Base-by-base conservation (phyloP, 2,888 invertebrate genomes). In the Rutpela maculata region DNA sequence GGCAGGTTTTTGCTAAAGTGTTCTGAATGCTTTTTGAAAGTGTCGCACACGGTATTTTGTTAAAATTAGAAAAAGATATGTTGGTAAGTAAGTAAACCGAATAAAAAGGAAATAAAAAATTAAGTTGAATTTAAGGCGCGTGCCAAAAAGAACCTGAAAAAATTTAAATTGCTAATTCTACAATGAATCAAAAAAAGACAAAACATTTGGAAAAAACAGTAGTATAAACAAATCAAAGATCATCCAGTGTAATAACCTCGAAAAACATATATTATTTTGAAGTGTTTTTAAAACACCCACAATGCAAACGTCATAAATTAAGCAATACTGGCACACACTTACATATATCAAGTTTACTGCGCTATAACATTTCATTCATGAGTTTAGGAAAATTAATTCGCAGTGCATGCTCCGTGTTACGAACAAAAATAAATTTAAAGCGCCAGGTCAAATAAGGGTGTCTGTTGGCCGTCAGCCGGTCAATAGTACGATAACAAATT, bases 301-400 rank as follows among this genome's bases (percentile, higher is more conserved):
- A 50, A 68, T 65, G 62, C 56, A 3, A 43, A 43, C n/a, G 59
- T 35, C 11, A 72, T 76, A 76, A 76, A 71, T 76, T 76, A 76
- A 63, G 62, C 60, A 19, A 70, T 35, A 57, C 75, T 76, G 76
- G 72, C 71, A 56, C 71, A 65, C 56, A 59, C 72, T 63, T 69
- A 75, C 43, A 71, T 69, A 75, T 26, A 71, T 76, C 59, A 76
- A 66, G 72, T 71, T 76, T 67, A 66, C 26, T 76, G 77, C 73
- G 76, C 77, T 77, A 78, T 77, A 80, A 80, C 80, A 78, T 77
- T 80, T 78, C 80, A 80, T 80, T 80, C 80, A 80, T 77, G 80
- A 80, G 78, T 73, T 74, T 77, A 70, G 57, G 73, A 67, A 77
- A 80, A 80, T 78, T 80, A 77, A 80, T 80, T 59, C 72, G 59